Percentiles rank a stretch among this genome's conserved stretches.
phyloP scores from a whole-genome alignment of 1,140 invertebrate genomes.

The Cydia amplana region DNA sequence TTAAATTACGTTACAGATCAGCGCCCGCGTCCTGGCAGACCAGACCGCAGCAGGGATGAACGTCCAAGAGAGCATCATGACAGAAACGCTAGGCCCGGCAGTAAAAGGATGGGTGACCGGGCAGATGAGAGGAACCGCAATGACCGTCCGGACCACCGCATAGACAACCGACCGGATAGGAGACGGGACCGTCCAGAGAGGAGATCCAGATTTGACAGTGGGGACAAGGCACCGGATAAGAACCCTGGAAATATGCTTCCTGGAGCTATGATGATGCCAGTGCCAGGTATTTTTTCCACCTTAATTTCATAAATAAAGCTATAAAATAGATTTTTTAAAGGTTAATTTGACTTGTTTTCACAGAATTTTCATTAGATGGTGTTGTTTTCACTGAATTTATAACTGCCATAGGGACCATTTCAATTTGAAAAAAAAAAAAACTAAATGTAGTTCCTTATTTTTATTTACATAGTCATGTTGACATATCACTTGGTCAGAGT shows the following conservation, averaged over 20 bases:
- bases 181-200: conserved; percentile 36
- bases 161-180: conserved; percentile 29
- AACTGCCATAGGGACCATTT: too few relatives aligned
- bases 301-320: too few relatives aligned
- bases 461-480: too few relatives aligned
- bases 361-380: too few relatives aligned
- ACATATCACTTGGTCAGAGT: too few relatives aligned
- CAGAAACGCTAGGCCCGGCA: not conserved
- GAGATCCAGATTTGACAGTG: conserved; percentile 38
- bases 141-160: conserved; percentile 38
- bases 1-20: not conserved
- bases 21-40: not conserved
- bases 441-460: too few relatives aligned
- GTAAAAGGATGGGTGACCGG: conserved; percentile 29
- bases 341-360: too few relatives aligned
- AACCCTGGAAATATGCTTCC: conserved; percentile 16
- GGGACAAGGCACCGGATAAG: conserved; percentile 13
- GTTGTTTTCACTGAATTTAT: too few relatives aligned
- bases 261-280: conserved; percentile 46
- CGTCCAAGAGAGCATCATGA: conserved; percentile 14
- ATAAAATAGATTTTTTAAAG: too few relatives aligned
- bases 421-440: too few relatives aligned
- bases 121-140: conserved; percentile 41
- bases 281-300: conserved; percentile 40
- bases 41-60: conserved; percentile 2